These are phyloP conservation scores for Xylota segnis DNA, from an alignment of 2,888 invertebrate genomes.

Conservation along the genomic window DNA sequence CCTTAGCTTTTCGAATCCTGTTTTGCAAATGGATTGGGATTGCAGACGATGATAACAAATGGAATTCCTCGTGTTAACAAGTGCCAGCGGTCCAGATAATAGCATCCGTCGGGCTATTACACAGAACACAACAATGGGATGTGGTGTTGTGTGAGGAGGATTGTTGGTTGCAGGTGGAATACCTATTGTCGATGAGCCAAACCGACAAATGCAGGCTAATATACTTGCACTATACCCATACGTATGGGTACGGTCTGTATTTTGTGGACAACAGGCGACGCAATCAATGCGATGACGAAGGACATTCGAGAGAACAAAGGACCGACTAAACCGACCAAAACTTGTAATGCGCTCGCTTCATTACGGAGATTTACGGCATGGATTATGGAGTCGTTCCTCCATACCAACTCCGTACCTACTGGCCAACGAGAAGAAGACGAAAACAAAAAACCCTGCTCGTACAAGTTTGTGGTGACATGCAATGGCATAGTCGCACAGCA, in stretches of 20 bases:
- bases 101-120: constrained; percentile 36
- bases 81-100: constrained; percentile 52
- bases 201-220: constrained; percentile 41
- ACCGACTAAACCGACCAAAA: constrained; percentile 33
- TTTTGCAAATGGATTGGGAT: constrained; percentile 2
- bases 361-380: constrained; percentile 57
- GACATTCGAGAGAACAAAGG: constrained; percentile 50
- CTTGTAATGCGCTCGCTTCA: constrained; percentile 48
- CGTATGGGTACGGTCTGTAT: constrained; percentile 19
- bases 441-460: background rate
- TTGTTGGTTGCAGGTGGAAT: constrained; percentile 55
- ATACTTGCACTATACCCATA: background rate
- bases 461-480: constrained; percentile 21
- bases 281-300: constrained; percentile 45
- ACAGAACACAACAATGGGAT: constrained; percentile 45
- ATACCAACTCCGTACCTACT: too few relatives aligned
- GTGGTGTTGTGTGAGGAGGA: constrained; percentile 25
- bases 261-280: constrained; percentile 42
- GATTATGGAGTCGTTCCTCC: constrained; percentile 25
- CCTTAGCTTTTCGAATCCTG: background rate
- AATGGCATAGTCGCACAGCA: constrained; percentile 5
- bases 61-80: constrained; percentile 49
- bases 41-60: constrained; percentile 39
- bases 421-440: background rate
- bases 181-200: constrained; percentile 22